phyloP scores from a whole-genome alignment of 2,113 vertebrate species.

The Raja brachyura region DNA sequence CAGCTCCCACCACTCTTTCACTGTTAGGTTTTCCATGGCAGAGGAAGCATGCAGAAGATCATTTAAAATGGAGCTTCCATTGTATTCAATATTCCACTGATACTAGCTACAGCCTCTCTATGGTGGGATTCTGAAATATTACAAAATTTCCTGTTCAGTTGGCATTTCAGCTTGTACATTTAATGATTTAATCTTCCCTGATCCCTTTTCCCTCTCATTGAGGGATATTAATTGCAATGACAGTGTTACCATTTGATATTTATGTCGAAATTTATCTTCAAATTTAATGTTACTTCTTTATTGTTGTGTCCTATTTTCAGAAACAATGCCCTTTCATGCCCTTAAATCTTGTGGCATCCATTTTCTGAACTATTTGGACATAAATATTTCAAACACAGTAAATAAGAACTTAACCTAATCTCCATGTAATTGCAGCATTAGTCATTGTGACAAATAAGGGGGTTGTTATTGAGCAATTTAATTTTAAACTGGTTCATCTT shows the following conservation, averaged over 20 bases:
- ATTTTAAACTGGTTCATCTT: not conserved
- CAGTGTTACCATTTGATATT: not conserved
- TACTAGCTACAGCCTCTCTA: not conserved
- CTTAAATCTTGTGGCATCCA: not conserved
- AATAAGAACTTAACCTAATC: not conserved
- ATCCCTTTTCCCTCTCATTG: too few species aligned
- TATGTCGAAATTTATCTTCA: not conserved
- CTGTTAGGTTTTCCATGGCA: not conserved
- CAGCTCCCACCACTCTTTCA: not conserved
- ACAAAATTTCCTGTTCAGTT: not conserved
- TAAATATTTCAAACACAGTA: not conserved
- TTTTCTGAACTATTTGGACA: not conserved
- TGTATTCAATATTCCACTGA: not conserved
- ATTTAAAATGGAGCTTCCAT: not conserved
- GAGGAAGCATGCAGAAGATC: not conserved
- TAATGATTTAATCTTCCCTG: not conserved
- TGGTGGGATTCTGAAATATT: too few species aligned
- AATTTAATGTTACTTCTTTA: not conserved
- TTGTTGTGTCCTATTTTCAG: not conserved
- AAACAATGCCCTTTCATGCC: not conserved
- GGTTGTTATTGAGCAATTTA: conserved; percentile 10
- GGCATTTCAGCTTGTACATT: not conserved
- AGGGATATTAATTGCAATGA: not conserved
- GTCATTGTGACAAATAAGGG: not conserved
- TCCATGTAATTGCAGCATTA: not conserved